Evolutionary conservation across 2,888 invertebrate genomes (phyloP), one percentile per base, ranked within the genome.

Genomic region (Campoplex nolae): DNA sequence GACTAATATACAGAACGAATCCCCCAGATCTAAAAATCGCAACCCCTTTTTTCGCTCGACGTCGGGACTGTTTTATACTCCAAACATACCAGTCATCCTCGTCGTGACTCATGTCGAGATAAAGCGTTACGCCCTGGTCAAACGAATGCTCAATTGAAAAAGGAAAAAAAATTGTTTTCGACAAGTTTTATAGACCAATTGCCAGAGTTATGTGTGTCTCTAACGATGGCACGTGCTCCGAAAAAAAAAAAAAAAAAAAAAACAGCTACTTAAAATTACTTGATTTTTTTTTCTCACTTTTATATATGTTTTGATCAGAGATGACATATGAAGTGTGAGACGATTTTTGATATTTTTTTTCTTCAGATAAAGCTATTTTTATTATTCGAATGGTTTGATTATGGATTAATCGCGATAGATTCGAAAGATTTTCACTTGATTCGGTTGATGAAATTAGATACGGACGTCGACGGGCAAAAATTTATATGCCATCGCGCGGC

Each of bases 11-110:
- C 51, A 73, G 51, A 74, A 78, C 58, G 68, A 75, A 75, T 83
- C 80, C 74, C 54, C 70, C 35, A 51, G 32, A 42, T 74, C 70
- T 58, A 75, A 86, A 84, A 87, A 87, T 82, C 77, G 81, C 84
- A 75, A 83, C 78, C 81, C 84, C n/a, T 62, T 80, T 80, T 51
- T 79, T 83, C 65, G 28, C 54, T 71, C 83, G 38, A 23, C 75
- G 79, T 54, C 51, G 48, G 85, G 35, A 62, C 56, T 58, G n/a
- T 74, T 38, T 58, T 48, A 45, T 78, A 54, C 74, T 58, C 58
- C 78, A 80, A 82, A 78, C 51, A 42, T 42, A 62, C 18, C 68
- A 67, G 77, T 74, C 76, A 81, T 71, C 28, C n/a, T 56, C 74
- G 18, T 28, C 73, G 28, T 85, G 77, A 85, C 48, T 85, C 82